Evolutionary conservation across 2,797 vertebrate genomes (phyloP), one percentile per base, ranked within the genome.

Genomic region (Centroberyx gerrardi): DNA sequence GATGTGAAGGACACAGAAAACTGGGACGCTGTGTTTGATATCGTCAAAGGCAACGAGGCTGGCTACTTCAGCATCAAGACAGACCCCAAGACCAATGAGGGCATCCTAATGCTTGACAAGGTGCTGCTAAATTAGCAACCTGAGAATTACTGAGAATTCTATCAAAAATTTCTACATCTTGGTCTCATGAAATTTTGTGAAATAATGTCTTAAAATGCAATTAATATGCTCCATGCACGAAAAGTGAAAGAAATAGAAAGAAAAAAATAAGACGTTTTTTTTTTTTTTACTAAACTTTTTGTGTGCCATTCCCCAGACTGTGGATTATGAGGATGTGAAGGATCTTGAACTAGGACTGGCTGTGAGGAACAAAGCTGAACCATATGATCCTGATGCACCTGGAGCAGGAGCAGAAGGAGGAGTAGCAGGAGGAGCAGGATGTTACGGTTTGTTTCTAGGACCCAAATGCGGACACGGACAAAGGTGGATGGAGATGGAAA

Each of bases 1-100:
- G 98, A 99, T 14, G 65, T 94, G 88, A 59, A 92, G 18, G 77
- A 63, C 72, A 94, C 96, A 15, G 95, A 95, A 2, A 99, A 98
- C 68, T 97, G 96, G 97, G 46, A 87, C 33, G 84, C 95, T 2
- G 87, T 94, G 3, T 99, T 92, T 88, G 92, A 87, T 9, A 97
- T 99, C 65, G 83, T 94, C 68, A 93, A 95, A 60, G 98, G 98
- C 78, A 99, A 99, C 40, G 97, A 98, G 87, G 97, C 93, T 0
- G 94, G 95, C 1, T 96, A 94, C 82, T 99, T 99, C 93, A 96
- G 94, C 86, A 96, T 99, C 68, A 79, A 66, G 69, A 97, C 95
- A 14, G 97, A 99, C 76, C 74, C 92, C 44, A 74, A 80, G 4
- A 99, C 96, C 85, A 98, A 99, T 0, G 96, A 98, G 83, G 97